Conservation (phyloP, 2,888 invertebrate species). For the Cactoblastis cactorum region DNA sequence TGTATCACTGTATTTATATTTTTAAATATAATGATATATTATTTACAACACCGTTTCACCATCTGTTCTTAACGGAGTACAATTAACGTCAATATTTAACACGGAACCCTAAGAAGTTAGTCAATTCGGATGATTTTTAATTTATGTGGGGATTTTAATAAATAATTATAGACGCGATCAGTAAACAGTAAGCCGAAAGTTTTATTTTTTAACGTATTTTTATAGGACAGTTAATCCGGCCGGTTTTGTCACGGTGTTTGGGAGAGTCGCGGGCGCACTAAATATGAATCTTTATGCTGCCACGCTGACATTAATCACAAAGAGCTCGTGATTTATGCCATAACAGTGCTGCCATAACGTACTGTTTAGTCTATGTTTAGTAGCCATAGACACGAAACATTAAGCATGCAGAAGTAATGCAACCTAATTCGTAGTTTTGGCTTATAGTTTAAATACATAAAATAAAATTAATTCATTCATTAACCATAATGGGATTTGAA, state of each 20-base stretch:
- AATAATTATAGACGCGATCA: conserved; percentile 61
- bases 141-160: conserved; percentile 70
- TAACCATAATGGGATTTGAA: no score
- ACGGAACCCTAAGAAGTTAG: conserved; percentile 33
- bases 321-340: conserved; percentile 66
- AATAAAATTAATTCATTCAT: no score
- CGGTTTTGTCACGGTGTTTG: conserved; percentile 37
- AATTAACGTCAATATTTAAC: background rate
- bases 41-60: no score
- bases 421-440: no score
- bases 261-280: conserved; percentile 53
- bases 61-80: no score
- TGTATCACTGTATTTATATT: no score
- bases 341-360: conserved; percentile 49
- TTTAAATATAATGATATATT: no score
- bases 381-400: background rate
- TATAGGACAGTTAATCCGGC: conserved; percentile 57
- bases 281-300: conserved; percentile 73
- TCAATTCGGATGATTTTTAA: conserved; percentile 46
- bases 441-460: no score
- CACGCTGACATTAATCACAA: conserved; percentile 74
- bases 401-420: background rate
- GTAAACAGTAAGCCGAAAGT: conserved; percentile 68
- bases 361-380: conserved; percentile 45
- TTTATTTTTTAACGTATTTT: conserved; percentile 57